Conservation (phyloP, 2,113 vertebrate genomes). For the Psettodes erumei region DNA sequence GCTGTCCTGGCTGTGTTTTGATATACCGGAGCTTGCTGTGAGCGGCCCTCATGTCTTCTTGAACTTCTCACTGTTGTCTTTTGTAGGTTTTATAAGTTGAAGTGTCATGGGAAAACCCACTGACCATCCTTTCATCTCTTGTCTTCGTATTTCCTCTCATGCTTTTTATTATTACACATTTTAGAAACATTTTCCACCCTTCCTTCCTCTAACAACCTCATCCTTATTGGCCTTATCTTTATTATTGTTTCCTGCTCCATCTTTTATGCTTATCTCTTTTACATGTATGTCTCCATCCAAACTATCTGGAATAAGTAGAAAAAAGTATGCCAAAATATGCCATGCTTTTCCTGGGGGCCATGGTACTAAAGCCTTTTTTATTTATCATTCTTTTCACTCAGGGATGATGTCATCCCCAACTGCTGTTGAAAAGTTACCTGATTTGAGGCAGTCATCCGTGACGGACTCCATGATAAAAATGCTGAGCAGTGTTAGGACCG, state of each 20-base stretch:
- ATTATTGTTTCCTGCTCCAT: slow-evolving; percentile 37
- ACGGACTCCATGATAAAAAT: slow-evolving; percentile 39
- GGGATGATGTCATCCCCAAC: slow-evolving; percentile 70
- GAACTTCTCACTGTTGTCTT: slow-evolving; percentile 54
- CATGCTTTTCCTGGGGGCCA: slow-evolving; percentile 23
- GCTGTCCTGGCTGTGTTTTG: slow-evolving; percentile 62
- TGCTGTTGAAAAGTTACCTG: slow-evolving; percentile 50
- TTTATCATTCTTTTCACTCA: slow-evolving; percentile 55
- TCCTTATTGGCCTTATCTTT: slow-evolving; percentile 38
- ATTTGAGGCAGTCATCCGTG: slow-evolving; percentile 51
- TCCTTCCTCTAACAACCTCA: slow-evolving; percentile 53
- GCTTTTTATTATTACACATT: slow-evolving; percentile 44
- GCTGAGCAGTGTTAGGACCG: slow-evolving; percentile 15
- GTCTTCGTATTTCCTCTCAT: slow-evolving; percentile 30
- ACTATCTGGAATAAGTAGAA: background rate
- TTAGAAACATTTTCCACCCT: slow-evolving; percentile 30
- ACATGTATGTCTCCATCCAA: slow-evolving; percentile 16
- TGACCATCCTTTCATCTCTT: slow-evolving; percentile 50
- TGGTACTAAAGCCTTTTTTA: slow-evolving; percentile 23
- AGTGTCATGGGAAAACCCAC: slow-evolving; percentile 38
- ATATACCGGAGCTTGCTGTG: slow-evolving; percentile 57
- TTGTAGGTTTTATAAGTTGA: slow-evolving; percentile 51
- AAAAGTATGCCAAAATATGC: slow-evolving; percentile 39
- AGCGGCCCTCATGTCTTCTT: slow-evolving; percentile 52
- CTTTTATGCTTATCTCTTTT: slow-evolving; percentile 25